A percentile compares a stretch with the other conserved stretches of the same genome.
These are phyloP conservation scores for Porites divaricata DNA, from an alignment of 92 coral and sea anemone genomes.

Conservation along the genomic window DNA sequence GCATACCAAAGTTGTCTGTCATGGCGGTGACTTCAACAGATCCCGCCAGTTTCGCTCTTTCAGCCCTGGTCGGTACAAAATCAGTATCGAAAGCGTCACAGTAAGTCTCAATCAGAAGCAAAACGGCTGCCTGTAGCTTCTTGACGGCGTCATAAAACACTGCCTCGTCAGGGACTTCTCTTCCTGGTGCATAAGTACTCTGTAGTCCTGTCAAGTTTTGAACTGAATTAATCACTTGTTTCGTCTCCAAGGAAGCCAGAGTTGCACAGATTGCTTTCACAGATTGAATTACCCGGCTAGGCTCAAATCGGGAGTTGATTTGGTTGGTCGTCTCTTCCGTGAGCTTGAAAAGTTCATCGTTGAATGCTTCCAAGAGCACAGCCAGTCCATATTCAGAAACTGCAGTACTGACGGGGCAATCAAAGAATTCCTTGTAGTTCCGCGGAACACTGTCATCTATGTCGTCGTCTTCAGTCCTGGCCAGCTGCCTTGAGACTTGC, in stretches of 20 bases:
- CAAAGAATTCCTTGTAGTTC: slow-evolving; percentile 93
- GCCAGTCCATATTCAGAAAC: slow-evolving; percentile 89
- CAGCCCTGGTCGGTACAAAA: slow-evolving; percentile 80
- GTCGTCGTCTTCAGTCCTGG: slow-evolving; percentile 85
- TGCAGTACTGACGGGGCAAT: slow-evolving; percentile 86
- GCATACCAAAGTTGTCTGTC: slow-evolving; percentile 89
- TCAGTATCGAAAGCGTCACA: slow-evolving; percentile 98
- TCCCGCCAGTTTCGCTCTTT: slow-evolving; percentile 84
- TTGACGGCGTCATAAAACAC: slow-evolving; percentile 62
- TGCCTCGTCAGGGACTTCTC: slow-evolving; percentile 57
- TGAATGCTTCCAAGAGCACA: slow-evolving; percentile 86
- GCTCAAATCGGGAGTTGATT: slow-evolving; percentile 80
- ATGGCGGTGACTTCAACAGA: slow-evolving; percentile 89
- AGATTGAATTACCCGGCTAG: slow-evolving; percentile 87
- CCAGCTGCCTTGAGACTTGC: slow-evolving; percentile 79
- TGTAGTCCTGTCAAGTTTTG: slow-evolving; percentile 67
- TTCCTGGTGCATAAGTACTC: slow-evolving; percentile 11
- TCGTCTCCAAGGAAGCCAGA: slow-evolving; percentile 88
- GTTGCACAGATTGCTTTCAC: slow-evolving; percentile 95
- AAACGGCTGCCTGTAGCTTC: slow-evolving; percentile 75
- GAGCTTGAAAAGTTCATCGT: slow-evolving; percentile 79
- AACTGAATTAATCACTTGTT: slow-evolving; percentile 80
- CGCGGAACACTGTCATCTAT: slow-evolving; percentile 73
- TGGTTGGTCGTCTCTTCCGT: slow-evolving; percentile 71
- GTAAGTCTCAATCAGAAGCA: slow-evolving; percentile 88